Evolutionary conservation across 2,888 invertebrate species (phyloP).

Genomic region (Pollenia amentaria): DNA sequence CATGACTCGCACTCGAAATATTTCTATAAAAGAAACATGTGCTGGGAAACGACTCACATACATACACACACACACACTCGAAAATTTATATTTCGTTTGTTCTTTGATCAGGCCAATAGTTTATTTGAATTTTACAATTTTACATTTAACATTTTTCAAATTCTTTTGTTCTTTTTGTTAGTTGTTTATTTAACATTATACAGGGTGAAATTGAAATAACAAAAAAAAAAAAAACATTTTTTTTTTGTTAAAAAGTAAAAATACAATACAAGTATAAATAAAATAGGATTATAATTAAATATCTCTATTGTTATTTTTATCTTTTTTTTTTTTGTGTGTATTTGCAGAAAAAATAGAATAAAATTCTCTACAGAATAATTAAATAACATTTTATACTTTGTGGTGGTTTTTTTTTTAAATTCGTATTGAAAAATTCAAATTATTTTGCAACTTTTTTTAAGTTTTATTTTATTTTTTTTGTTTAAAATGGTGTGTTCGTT

Average conservation of each 20-base stretch:
- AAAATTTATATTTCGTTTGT: constrained; percentile 35
- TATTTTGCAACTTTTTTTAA: constrained; percentile 33
- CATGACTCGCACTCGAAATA: constrained; percentile 49
- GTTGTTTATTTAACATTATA: constrained; percentile 49
- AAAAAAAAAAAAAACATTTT: not conserved
- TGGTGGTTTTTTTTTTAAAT: constrained; percentile 21
- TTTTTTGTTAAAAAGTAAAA: too few species aligned
- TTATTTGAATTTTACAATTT: constrained; percentile 66
- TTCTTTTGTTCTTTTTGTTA: constrained; percentile 42
- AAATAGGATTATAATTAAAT: constrained; percentile 68
- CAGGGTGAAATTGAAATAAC: not conserved
- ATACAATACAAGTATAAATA: constrained; percentile 37
- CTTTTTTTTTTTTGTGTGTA: constrained; percentile 18
- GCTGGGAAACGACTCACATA: not conserved
- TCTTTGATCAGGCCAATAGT: constrained; percentile 66
- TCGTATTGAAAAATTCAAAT: constrained; percentile 4
- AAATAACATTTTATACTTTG: constrained; percentile 51
- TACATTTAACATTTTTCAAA: constrained; percentile 62
- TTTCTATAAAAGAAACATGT: not conserved
- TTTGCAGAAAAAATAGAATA: constrained; percentile 8
- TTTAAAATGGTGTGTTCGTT: not conserved
- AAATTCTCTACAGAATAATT: constrained; percentile 42
- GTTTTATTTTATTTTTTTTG: not conserved
- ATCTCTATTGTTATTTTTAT: constrained; percentile 61
- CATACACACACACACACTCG: constrained; percentile 3